phyloP scores from a whole-genome alignment of 1,140 invertebrate genomes.

The Papilio xuthus region DNA sequence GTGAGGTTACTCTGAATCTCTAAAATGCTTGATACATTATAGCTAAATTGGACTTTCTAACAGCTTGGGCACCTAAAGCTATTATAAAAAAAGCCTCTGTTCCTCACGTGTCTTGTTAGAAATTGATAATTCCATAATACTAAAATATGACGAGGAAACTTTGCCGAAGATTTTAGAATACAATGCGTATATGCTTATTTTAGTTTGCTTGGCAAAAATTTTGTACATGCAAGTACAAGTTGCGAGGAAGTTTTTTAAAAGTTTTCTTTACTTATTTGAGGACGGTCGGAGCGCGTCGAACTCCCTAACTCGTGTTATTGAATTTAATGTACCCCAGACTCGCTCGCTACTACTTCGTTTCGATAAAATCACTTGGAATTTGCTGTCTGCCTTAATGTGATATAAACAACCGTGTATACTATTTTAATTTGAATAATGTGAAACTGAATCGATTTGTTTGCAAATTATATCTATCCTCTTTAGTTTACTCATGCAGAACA shows the following conservation, averaged over 20 bases:
- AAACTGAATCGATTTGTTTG: neutral
- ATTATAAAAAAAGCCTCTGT: neutral
- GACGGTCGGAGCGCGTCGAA: constrained; percentile 78
- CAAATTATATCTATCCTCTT: neutral
- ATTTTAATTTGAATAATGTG: neutral
- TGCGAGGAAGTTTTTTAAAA: constrained; percentile 73
- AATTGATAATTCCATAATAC: neutral
- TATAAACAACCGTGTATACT: neutral
- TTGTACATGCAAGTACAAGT: constrained; percentile 72
- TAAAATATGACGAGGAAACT: constrained; percentile 4
- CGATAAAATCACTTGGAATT: constrained; percentile 71
- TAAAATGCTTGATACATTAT: neutral
- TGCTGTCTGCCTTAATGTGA: constrained; percentile 41
- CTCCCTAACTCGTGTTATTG: constrained; percentile 80
- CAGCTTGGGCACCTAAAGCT: neutral
- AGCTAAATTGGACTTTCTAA: no score
- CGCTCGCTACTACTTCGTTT: constrained; percentile 68
- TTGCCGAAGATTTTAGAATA: constrained; percentile 21
- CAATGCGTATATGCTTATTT: constrained; percentile 56
- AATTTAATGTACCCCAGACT: constrained; percentile 76
- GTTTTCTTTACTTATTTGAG: constrained; percentile 80
- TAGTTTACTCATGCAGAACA: neutral
- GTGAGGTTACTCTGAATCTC: neutral
- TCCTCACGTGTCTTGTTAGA: neutral
- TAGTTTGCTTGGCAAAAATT: constrained; percentile 66